Percentiles rank a stretch among this genome's conserved stretches.
Conservation (phyloP, 2,113 vertebrate genomes). For the Erinaceus europaeus region DNA sequence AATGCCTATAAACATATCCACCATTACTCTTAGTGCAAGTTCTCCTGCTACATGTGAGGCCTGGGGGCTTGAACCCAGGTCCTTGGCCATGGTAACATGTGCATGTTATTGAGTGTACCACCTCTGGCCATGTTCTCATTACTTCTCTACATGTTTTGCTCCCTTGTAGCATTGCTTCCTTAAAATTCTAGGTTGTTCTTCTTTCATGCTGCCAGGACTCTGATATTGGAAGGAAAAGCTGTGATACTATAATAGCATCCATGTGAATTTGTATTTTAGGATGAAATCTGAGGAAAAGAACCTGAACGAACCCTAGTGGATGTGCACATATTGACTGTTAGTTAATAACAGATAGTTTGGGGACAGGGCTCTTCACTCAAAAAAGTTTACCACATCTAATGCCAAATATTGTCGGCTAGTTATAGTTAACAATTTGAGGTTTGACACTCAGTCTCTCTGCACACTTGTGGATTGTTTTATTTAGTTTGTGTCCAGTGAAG, state of each 20-base stretch:
- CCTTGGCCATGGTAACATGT: too few species aligned
- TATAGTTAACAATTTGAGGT: not conserved
- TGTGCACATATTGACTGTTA: not conserved
- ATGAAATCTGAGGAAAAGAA: not conserved
- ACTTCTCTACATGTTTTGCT: not conserved
- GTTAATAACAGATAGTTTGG: not conserved
- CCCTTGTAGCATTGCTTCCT: not conserved
- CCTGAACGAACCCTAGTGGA: not conserved
- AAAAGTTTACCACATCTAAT: not conserved
- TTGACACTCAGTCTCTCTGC: not conserved
- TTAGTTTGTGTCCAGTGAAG: not conserved
- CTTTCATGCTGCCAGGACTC: not conserved
- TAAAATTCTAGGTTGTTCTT: not conserved
- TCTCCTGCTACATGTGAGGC: too few species aligned
- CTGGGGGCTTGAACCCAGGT: too few species aligned
- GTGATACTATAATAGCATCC: not conserved
- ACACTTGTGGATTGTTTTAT: not conserved
- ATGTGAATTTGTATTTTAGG: constrained; percentile 7
- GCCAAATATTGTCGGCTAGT: not conserved
- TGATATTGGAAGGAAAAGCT: not conserved
- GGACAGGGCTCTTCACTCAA: not conserved
- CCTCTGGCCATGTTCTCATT: too few species aligned
- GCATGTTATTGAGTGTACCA: too few species aligned
- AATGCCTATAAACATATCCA: too few species aligned
- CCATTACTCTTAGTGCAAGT: too few species aligned